Conservation (phyloP, 2,113 vertebrate species). For the Sceloporus tristichus region DNA sequence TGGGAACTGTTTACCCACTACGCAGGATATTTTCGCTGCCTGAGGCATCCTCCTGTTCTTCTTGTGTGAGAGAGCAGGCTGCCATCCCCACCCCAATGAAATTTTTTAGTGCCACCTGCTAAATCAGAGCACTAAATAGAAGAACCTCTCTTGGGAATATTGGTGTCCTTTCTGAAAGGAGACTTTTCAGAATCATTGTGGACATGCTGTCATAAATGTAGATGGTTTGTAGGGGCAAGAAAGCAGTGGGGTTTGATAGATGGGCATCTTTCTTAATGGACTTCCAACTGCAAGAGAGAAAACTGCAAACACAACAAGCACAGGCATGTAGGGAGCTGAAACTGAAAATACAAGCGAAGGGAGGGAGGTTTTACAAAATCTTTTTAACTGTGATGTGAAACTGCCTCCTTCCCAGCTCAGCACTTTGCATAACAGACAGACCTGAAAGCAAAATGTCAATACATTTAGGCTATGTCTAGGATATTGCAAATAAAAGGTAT, state of each 20-base stretch:
- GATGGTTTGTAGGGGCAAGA: neutral
- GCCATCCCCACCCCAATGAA: neutral
- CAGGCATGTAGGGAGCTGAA: neutral
- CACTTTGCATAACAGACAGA: too few species aligned
- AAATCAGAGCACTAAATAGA: neutral
- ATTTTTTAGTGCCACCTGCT: neutral
- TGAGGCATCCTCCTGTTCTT: neutral
- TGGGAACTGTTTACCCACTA: neutral
- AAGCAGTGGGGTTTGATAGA: neutral
- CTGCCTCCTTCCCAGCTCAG: neutral
- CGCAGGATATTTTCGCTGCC: neutral
- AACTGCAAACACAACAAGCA: neutral
- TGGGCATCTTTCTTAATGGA: neutral
- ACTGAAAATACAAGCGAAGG: too few species aligned
- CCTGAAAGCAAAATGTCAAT: neutral
- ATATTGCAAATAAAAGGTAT: too few species aligned
- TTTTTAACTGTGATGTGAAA: fast-evolving
- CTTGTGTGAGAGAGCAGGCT: neutral
- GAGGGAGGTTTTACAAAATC: neutral
- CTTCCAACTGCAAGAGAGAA: neutral
- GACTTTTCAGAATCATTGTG: neutral
- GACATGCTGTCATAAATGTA: neutral
- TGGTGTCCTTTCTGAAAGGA: neutral
- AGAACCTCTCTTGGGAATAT: neutral
- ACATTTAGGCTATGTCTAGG: too few species aligned